A percentile compares a stretch with the other conserved stretches of the same genome.
These are phyloP conservation scores for Brachystomella parvula DNA, from an alignment of 1,140 invertebrate species.

Conservation along the genomic window DNA sequence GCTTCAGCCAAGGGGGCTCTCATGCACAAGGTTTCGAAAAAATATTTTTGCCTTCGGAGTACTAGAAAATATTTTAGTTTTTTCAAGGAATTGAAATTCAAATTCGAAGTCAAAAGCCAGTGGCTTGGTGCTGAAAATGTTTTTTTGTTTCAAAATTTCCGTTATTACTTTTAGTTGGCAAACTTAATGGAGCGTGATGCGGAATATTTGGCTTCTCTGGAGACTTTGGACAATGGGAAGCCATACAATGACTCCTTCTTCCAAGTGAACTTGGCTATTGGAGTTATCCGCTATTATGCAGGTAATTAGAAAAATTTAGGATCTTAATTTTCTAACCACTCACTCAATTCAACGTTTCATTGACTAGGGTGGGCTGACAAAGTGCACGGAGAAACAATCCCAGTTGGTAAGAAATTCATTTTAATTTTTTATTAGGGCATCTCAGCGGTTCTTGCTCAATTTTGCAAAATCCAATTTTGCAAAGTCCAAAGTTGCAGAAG, in stretches of 20 bases:
- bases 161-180: constrained; percentile 60
- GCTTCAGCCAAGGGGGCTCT: constrained; percentile 58
- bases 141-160: constrained; percentile 3
- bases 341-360: too few relatives aligned
- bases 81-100: background rate
- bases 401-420: background rate
- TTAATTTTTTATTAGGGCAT: background rate
- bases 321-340: too few relatives aligned
- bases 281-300: constrained; percentile 71
- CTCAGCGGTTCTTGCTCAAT: background rate
- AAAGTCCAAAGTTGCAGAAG: too few relatives aligned
- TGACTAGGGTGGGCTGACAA: constrained; percentile 89
- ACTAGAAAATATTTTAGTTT: too few relatives aligned
- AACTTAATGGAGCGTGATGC: constrained; percentile 65
- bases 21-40: constrained; percentile 56
- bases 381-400: constrained; percentile 53
- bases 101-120: background rate
- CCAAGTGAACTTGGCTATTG: constrained; percentile 57
- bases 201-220: constrained; percentile 61
- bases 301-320: too few relatives aligned
- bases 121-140: constrained; percentile 5
- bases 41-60: too few relatives aligned
- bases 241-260: constrained; percentile 54
- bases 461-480: too few relatives aligned
- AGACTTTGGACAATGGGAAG: constrained; percentile 84